A percentile compares a stretch with the other conserved stretches of the same genome.
Evolutionary conservation across 2,888 invertebrate genomes (phyloP).

Genomic region (Melipona beecheii): DNA sequence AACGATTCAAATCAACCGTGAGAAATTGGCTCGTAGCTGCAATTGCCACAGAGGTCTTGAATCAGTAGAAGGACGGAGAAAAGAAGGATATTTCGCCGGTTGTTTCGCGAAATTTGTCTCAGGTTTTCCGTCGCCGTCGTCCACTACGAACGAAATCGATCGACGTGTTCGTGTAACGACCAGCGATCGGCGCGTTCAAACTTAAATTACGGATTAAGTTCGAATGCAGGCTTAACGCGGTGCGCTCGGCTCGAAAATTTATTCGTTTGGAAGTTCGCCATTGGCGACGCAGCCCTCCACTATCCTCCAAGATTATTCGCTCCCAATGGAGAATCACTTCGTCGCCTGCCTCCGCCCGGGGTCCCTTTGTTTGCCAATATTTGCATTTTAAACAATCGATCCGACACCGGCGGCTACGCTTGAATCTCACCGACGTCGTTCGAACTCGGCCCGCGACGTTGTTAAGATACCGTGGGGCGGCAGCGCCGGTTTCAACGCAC

Average conservation of each 20-base stretch:
- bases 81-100: slow-evolving; percentile 31
- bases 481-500: neutral
- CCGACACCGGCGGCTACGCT: neutral
- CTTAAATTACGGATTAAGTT: slow-evolving; percentile 71
- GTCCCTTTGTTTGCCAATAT: slow-evolving; percentile 33
- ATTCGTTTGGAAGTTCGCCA: slow-evolving; percentile 40
- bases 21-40: slow-evolving; percentile 57
- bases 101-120: slow-evolving; percentile 42
- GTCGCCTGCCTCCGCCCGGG: neutral
- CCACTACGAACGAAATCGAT: slow-evolving; percentile 44
- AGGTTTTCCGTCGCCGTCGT: neutral
- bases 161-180: neutral
- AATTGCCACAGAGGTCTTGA: slow-evolving; percentile 29
- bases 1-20: slow-evolving; percentile 69
- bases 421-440: slow-evolving; percentile 1
- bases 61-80: neutral
- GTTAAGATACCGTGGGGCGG: neutral
- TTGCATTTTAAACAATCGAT: slow-evolving; percentile 40
- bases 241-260: slow-evolving; percentile 30
- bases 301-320: slow-evolving; percentile 31
- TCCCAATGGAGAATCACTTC: slow-evolving; percentile 2
- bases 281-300: neutral
- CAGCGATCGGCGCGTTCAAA: slow-evolving; percentile 39
- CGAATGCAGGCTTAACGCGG: slow-evolving; percentile 50
- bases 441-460: neutral